Evolutionary conservation across 30 jellyfish, hydroid and myxozoan genomes (phyloP).

Genomic region (Sanderia malayensis): DNA sequence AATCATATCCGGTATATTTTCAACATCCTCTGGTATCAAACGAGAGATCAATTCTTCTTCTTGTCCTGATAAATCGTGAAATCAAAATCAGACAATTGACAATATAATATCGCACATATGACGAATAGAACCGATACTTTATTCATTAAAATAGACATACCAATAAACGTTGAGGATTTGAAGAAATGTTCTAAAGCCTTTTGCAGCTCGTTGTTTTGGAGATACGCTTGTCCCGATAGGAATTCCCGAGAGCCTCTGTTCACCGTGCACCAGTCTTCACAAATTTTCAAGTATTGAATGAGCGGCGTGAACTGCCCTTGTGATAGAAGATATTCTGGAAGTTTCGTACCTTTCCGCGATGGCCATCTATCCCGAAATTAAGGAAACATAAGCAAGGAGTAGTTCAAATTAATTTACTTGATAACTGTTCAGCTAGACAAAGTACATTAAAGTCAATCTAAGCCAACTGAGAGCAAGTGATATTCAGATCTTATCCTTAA

Average conservation of each 20-base stretch:
- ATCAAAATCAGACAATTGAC: too few species aligned
- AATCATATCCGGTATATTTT: slow-evolving; percentile 32
- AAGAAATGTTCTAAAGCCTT: slow-evolving; percentile 76
- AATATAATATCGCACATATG: too few species aligned
- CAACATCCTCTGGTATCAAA: slow-evolving; percentile 11
- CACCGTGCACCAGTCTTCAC: slow-evolving; percentile 65
- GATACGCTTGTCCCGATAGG: slow-evolving; percentile 75
- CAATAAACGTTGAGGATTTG: slow-evolving; percentile 63
- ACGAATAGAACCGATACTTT: too few species aligned
- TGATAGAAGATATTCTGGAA: slow-evolving; percentile 77
- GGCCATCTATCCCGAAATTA: too few species aligned
- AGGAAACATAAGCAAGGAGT: too few species aligned
- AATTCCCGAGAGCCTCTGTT: slow-evolving; percentile 73
- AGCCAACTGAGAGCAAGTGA: too few species aligned
- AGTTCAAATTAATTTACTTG: too few species aligned
- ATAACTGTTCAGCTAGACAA: too few species aligned
- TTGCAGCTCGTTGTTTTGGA: slow-evolving; percentile 68
- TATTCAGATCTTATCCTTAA: too few species aligned
- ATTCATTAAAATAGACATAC: slow-evolving; percentile 65
- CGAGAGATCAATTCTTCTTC: slow-evolving; percentile 26
- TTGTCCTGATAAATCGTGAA: slow-evolving; percentile 8
- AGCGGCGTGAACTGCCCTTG: slow-evolving; percentile 71
- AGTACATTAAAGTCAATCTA: too few species aligned
- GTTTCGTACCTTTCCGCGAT: slow-evolving; percentile 42
- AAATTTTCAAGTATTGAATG: slow-evolving; percentile 57